phyloP scores from a whole-genome alignment of 2,888 invertebrate species.

The Plusia festucae region DNA sequence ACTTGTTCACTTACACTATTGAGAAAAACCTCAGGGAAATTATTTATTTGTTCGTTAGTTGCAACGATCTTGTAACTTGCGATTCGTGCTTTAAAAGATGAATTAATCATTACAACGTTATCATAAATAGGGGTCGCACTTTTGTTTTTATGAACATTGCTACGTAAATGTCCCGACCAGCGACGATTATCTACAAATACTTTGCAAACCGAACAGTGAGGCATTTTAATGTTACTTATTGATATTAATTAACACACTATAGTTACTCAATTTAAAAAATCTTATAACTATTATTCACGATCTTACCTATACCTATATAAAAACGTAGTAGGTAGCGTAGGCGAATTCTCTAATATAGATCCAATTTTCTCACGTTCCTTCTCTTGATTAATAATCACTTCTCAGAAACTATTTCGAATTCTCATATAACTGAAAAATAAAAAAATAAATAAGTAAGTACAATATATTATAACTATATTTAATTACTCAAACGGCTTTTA shows the following conservation, averaged over 20 bases:
- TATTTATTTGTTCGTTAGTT: neutral
- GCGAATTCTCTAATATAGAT: too few relatives aligned
- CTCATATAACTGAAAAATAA: too few relatives aligned
- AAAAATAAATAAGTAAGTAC: too few relatives aligned
- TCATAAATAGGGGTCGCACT: neutral
- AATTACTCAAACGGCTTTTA: too few relatives aligned
- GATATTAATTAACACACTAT: neutral
- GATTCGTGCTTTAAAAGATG: neutral
- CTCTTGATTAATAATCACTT: too few relatives aligned
- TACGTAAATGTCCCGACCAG: neutral
- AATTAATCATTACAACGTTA: neutral
- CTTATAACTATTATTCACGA: neutral
- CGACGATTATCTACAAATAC: neutral
- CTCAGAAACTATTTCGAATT: too few relatives aligned
- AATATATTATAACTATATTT: too few relatives aligned
- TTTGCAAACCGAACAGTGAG: neutral
- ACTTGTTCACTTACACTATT: neutral
- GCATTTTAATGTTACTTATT: neutral
- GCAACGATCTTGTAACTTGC: neutral
- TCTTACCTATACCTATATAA: neutral
- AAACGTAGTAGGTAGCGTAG: too few relatives aligned
- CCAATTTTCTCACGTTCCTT: too few relatives aligned
- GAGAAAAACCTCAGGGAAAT: neutral
- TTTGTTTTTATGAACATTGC: neutral
- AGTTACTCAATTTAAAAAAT: neutral